These are phyloP conservation scores for Gallinago jamesoni DNA, from an alignment of 2,113 vertebrate species.

Conservation along the genomic window DNA sequence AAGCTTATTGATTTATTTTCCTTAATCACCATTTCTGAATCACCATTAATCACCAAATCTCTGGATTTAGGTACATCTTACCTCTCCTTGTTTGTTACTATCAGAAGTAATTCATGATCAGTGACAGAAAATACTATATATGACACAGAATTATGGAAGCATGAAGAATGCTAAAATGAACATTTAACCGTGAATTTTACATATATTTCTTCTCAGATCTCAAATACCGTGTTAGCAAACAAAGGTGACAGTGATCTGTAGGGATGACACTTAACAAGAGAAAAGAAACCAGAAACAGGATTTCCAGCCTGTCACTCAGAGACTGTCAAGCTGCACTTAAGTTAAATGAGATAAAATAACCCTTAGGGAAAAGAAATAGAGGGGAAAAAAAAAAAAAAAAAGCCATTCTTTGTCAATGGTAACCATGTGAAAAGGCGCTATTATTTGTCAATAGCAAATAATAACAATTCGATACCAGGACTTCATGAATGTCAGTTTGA, in stretches of 20 bases:
- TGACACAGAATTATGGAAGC: neutral
- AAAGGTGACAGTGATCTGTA: neutral
- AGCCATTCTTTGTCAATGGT: neutral
- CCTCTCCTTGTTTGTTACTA: neutral
- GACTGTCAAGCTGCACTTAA: neutral
- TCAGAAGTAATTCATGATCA: neutral
- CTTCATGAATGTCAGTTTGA: neutral
- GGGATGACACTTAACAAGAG: neutral
- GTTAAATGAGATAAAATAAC: neutral
- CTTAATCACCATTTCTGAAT: neutral
- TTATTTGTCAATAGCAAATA: neutral
- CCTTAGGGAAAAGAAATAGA: neutral
- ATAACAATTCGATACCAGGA: neutral
- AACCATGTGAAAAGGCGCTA: neutral
- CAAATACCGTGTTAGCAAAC: neutral
- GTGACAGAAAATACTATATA: neutral
- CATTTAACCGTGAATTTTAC: neutral
- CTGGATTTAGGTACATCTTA: neutral
- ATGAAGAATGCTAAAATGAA: neutral
- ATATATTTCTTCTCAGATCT: neutral
- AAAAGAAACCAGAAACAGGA: neutral
- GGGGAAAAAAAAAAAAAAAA: neutral
- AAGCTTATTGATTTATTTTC: neutral
- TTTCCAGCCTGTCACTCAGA: neutral
- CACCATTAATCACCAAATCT: too few species aligned